Evolutionary conservation across 2,113 vertebrate genomes (phyloP).

Genomic region (Sceloporus undulatus): DNA sequence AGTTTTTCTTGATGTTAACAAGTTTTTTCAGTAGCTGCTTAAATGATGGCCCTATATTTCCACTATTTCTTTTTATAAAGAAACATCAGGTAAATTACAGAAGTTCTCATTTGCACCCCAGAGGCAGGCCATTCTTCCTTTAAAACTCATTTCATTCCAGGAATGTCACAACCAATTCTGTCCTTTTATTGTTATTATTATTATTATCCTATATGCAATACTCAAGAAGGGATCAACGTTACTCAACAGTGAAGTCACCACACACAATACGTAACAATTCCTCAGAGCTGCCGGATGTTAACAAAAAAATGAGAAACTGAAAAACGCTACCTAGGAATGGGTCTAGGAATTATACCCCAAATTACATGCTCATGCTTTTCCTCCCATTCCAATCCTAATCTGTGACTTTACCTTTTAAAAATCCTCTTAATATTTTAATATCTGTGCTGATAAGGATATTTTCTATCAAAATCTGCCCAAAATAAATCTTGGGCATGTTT

Average conservation of each 20-base stretch:
- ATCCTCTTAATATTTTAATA: neutral
- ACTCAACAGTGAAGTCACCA: neutral
- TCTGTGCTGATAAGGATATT: too few relatives aligned
- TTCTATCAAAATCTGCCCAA: too few relatives aligned
- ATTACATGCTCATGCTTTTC: neutral
- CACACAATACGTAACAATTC: neutral
- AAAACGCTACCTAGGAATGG: too few relatives aligned
- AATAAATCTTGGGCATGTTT: too few relatives aligned
- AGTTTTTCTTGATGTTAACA: constrained; percentile 21
- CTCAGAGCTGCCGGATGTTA: neutral
- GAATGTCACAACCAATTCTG: constrained; percentile 26
- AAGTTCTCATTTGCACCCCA: constrained; percentile 23
- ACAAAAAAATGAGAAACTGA: too few relatives aligned
- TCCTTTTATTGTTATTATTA: constrained; percentile 2
- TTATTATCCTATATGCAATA: constrained; percentile 2
- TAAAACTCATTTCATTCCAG: constrained; percentile 23
- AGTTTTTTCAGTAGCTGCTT: constrained; percentile 1
- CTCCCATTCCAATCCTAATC: too few relatives aligned
- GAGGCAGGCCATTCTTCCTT: neutral
- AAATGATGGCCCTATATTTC: neutral
- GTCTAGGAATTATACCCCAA: too few relatives aligned
- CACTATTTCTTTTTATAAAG: neutral
- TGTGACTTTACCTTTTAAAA: neutral
- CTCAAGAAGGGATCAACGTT: neutral
- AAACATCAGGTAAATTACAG: neutral